phyloP scores from a whole-genome alignment of 2,113 vertebrate species.

The Arothron firmamentum region DNA sequence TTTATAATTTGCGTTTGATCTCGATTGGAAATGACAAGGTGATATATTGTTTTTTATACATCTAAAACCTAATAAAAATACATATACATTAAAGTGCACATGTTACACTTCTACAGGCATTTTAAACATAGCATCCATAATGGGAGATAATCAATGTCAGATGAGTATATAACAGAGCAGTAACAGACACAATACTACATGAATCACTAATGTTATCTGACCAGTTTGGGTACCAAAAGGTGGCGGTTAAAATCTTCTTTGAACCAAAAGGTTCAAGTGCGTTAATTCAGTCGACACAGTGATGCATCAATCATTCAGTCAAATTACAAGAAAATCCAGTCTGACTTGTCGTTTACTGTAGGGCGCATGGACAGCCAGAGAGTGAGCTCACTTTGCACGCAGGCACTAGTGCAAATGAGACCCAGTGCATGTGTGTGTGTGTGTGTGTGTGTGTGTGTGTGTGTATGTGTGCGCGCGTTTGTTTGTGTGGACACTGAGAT shows the following conservation, averaged over 20 bases:
- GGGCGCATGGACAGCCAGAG: constrained; percentile 4
- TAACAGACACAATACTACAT: constrained; percentile 3
- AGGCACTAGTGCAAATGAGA: constrained; percentile 48
- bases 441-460: constrained; percentile 22
- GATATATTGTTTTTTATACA: too few relatives aligned
- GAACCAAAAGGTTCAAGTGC: constrained; percentile 31
- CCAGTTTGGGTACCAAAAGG: neutral
- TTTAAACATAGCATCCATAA: neutral
- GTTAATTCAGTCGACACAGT: constrained; percentile 40
- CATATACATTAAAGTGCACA: too few relatives aligned
- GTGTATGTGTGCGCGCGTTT: constrained; percentile 20
- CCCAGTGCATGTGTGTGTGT: constrained; percentile 15
- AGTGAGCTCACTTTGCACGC: constrained; percentile 14
- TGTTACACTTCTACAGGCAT: too few relatives aligned
- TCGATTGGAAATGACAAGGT: too few relatives aligned
- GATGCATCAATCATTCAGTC: constrained; percentile 38
- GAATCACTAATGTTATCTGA: neutral
- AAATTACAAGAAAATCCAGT: constrained; percentile 32
- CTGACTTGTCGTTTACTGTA: constrained; percentile 9
- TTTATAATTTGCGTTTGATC: too few relatives aligned
- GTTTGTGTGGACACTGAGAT: constrained; percentile 36
- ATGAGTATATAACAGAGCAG: constrained; percentile 7
- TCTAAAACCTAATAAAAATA: too few relatives aligned
- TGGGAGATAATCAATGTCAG: neutral
- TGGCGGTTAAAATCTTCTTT: neutral